Base-by-base conservation (phyloP, 2,888 invertebrate species). In the Drosophila yooni region DNA sequence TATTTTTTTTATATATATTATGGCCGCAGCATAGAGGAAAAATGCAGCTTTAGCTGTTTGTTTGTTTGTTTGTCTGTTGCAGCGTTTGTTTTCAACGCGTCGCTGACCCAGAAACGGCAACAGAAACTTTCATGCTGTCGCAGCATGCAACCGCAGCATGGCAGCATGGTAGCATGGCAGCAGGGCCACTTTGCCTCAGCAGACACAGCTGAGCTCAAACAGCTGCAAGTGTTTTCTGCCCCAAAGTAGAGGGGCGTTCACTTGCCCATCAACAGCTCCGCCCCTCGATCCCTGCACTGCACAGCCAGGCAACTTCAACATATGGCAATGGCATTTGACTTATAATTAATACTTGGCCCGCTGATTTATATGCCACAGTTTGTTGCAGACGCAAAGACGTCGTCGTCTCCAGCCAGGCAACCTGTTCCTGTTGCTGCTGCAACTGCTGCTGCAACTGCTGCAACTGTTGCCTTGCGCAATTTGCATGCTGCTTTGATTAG, bases 91-190 rank as follows among this genome's bases (percentile, higher is more conserved):
- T 87, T 88, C 79, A 84, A 83, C 89, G 87, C 87, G 83, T 87
- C 66, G 85, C 73, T 87, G 87, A 87, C 87, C 87, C 87, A 87
- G 89, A 87, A 79, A 79, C 36, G 87, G 88, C 89, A 78, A 78
- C 46, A 38, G 84, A 84, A 89, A 84, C 82, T 87, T 88, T 83
- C 85, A 72, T 82, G 83, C 71, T 70, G 81, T 54, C 64, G 57
- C 79, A 52, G 82, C 80, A 56, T 80, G 83, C 74, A 76, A 74
- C 76, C 82, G 75, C 83, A 79, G 63, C 70, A 58, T 29, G 56
- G 61, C 71, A 38, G 54, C 57, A 56, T 21, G 21, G 21, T 13
- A 13, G 21, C 46, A 46, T 46, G 46, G 7, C 25, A 46, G 15
- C 25, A 46, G 46, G 46, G 46, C 25, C 15, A 15, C 15, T 25